A percentile compares a stretch with the other conserved stretches of the same genome.
These are phyloP conservation scores for Girardinichthys multiradiatus DNA, from an alignment of 2,113 vertebrate genomes.

Conservation along the genomic window DNA sequence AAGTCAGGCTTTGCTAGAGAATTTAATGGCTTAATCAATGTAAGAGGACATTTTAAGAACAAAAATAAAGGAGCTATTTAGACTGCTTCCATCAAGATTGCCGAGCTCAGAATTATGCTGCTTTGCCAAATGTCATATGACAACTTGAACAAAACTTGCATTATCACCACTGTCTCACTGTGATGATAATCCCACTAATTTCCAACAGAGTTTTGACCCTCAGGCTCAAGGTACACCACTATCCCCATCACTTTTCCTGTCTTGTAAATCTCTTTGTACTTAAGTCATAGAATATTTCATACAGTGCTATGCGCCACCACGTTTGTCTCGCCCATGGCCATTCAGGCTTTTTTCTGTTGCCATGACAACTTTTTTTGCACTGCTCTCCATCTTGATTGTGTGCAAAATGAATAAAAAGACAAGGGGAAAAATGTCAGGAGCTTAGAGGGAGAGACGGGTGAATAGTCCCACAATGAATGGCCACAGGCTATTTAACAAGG, in stretches of 20 bases:
- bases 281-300: conserved; percentile 51
- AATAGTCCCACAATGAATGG: conserved; percentile 37
- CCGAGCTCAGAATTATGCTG: conserved; percentile 6
- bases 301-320: conserved; percentile 39
- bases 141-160: conserved; percentile 14
- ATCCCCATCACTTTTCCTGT: conserved; percentile 19
- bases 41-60: neutral
- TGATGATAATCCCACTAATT: conserved; percentile 5
- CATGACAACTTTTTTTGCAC: conserved; percentile 67
- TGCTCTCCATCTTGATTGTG: conserved; percentile 59
- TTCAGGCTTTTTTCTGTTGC: conserved; percentile 58
- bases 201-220: conserved; percentile 20
- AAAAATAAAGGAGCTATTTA: conserved; percentile 11
- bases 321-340: conserved; percentile 63
- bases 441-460: conserved; percentile 30
- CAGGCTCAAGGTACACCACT: conserved; percentile 3
- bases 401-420: conserved; percentile 59
- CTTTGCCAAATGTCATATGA: conserved; percentile 27
- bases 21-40: neutral
- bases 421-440: conserved; percentile 63
- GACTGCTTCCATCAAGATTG: conserved; percentile 22
- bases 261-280: conserved; percentile 39
- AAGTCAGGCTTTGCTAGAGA: conserved; percentile 3
- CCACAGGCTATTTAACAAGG: conserved; percentile 42
- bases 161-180: conserved; percentile 19